phyloP scores from a whole-genome alignment of 2,797 vertebrate genomes.

The Gymnocypris eckloni region DNA sequence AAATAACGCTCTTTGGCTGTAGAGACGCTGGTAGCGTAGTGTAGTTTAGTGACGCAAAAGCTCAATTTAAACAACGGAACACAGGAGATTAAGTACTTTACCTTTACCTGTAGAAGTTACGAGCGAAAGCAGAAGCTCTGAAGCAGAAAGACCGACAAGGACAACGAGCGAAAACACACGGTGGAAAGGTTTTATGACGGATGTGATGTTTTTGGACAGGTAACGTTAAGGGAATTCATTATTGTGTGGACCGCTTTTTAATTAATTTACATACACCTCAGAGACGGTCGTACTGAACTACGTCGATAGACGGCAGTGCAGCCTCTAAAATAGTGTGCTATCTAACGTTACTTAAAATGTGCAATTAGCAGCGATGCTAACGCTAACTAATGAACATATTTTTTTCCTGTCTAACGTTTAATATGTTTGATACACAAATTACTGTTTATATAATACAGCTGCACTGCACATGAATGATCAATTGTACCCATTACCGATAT shows the following conservation, averaged over 20 bases:
- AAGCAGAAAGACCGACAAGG: background rate
- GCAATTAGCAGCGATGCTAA: background rate
- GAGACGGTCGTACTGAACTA: background rate
- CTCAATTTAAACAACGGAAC: background rate
- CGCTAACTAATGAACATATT: background rate
- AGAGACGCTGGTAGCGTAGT: background rate
- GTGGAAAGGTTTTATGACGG: background rate
- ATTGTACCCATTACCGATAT: background rate
- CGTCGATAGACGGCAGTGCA: constrained; percentile 13
- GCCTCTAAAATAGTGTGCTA: background rate
- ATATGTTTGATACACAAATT: background rate
- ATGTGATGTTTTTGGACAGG: background rate
- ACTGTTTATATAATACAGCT: background rate
- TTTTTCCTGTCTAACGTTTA: background rate
- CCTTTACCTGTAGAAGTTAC: constrained; percentile 1
- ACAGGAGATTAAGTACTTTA: background rate
- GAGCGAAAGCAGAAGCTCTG: too few relatives aligned
- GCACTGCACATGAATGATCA: background rate
- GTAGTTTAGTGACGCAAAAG: background rate
- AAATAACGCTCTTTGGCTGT: background rate
- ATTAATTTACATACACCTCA: background rate
- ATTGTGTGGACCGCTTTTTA: background rate
- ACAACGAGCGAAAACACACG: background rate
- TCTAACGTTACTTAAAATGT: background rate
- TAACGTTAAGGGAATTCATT: background rate